A percentile compares a stretch with the other conserved stretches of the same genome.
Conservation (phyloP, 2,113 vertebrate genomes). For the Stegostoma tigrinum region DNA sequence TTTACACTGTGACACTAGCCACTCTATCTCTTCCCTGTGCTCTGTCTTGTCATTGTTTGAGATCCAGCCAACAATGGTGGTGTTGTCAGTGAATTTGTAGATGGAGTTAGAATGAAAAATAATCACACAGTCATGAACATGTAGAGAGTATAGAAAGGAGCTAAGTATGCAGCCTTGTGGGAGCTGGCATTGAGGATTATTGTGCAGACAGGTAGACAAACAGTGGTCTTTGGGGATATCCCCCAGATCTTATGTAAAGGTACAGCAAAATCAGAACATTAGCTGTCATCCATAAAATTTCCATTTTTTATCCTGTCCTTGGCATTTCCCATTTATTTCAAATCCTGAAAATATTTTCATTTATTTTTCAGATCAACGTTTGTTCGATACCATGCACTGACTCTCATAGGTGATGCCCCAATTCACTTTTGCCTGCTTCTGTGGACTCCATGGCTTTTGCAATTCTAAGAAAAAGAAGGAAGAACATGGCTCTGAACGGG, state of each 20-base stretch:
- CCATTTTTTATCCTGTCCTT: neutral
- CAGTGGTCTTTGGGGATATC: neutral
- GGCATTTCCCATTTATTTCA: neutral
- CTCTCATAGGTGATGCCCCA: conserved; percentile 72
- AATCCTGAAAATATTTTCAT: conserved; percentile 7
- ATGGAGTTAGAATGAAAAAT: too few relatives aligned
- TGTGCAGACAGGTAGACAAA: neutral
- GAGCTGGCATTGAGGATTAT: too few relatives aligned
- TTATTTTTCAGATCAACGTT: conserved; percentile 36
- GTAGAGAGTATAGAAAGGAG: too few relatives aligned
- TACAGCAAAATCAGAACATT: neutral
- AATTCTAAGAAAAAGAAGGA: conserved; percentile 67
- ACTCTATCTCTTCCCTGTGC: too few relatives aligned
- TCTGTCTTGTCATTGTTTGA: too few relatives aligned
- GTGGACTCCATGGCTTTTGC: conserved; percentile 84
- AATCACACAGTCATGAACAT: too few relatives aligned
- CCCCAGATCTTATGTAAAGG: neutral
- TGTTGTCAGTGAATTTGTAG: too few relatives aligned
- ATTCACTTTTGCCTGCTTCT: conserved; percentile 93
- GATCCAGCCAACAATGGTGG: too few relatives aligned
- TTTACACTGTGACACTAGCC: too few relatives aligned
- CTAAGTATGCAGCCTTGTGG: too few relatives aligned
- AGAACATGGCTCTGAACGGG: conserved; percentile 52
- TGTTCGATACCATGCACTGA: conserved; percentile 29
- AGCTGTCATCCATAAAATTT: neutral